Percentiles rank a stretch among this genome's conserved stretches.
These are phyloP conservation scores for Coranthus polyacanthus DNA, from an alignment of 2,797 vertebrate species.

Conservation along the genomic window DNA sequence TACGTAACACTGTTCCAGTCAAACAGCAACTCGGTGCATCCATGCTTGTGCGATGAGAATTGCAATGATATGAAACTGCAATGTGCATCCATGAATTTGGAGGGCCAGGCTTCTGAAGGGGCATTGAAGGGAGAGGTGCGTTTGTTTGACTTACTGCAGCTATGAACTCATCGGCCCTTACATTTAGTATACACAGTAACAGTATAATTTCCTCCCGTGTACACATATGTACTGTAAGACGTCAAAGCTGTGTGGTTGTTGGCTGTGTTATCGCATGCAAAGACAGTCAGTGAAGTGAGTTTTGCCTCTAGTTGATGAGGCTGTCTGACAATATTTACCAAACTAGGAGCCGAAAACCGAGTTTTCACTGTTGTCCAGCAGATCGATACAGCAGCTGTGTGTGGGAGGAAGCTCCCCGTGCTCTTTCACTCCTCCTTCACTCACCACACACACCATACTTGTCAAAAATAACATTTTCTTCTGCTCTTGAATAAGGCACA, in stretches of 20 bases:
- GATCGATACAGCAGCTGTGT: constrained; percentile 66
- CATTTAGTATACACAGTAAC: too few relatives aligned
- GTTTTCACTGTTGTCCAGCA: constrained; percentile 39
- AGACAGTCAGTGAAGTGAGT: constrained; percentile 21
- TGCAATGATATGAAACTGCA: too few relatives aligned
- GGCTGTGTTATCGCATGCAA: constrained; percentile 17
- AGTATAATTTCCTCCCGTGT: too few relatives aligned
- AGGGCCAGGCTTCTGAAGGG: too few relatives aligned
- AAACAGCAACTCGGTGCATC: too few relatives aligned
- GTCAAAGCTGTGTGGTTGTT: background rate
- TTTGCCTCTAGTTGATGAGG: constrained; percentile 14
- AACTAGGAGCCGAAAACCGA: constrained; percentile 25
- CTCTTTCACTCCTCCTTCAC: constrained; percentile 45
- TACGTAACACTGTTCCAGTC: too few relatives aligned
- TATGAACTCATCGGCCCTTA: too few relatives aligned
- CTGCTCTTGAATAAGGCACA: constrained; percentile 21
- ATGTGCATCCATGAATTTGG: too few relatives aligned
- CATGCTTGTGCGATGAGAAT: too few relatives aligned
- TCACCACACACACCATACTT: constrained; percentile 38
- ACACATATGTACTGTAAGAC: too few relatives aligned
- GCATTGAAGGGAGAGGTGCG: too few relatives aligned
- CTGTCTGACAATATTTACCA: constrained; percentile 31
- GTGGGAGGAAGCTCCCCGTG: constrained; percentile 62
- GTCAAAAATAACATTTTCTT: constrained; percentile 59
- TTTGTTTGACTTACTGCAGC: too few relatives aligned